Base-by-base conservation (phyloP, 92 coral and sea anemone species). In the Palythoa caribaeorum region DNA sequence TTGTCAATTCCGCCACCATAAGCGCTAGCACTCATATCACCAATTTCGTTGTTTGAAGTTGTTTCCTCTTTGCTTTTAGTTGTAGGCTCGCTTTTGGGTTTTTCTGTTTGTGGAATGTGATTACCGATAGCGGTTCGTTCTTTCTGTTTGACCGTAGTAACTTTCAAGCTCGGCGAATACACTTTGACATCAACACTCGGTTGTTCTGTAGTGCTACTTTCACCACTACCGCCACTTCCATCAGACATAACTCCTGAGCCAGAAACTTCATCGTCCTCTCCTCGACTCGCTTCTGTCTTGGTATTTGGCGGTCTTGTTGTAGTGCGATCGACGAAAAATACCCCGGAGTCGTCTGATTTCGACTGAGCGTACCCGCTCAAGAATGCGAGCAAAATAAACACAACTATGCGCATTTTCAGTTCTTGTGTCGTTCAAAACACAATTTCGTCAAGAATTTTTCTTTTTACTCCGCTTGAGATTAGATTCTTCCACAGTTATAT, bases 241-340 rank as follows among this genome's bases (percentile, higher is more conserved):
- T 94, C 96, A 13, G 84, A 69, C 76, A 84, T 71, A 53, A 89
- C 77, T 7, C 55, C 93, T 1, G 94, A 90, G 17, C 93, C 94
- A 19, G 86, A 81, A 3, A 2, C 44, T 28, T 89, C 87, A 12
- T 89, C 91, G 38, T 90, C 98, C 10, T 94, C 94, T 3, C 90
- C 98, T 66, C 70, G 73, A 40, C 65, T 83, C 19, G 14, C 79
- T n/a, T 84, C 39, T 39, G 74, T 73, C 35, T 53, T 71, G 7
- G 90, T 74, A 77, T 54, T 78, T 79, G 74, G 51, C 12, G 90
- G 80, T 16, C 75, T 70, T 37, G 87, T 65, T 13, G 90, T 73
- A 9, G 72, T 89, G 59, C 65, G 16, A 35, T 94, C 98, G 54
- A 94, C 90, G 83, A 87, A 89, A 36, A 91, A 81, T 15, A 76